Evolutionary conservation across 2,113 vertebrate genomes (phyloP).

Genomic region (Riparia riparia): DNA sequence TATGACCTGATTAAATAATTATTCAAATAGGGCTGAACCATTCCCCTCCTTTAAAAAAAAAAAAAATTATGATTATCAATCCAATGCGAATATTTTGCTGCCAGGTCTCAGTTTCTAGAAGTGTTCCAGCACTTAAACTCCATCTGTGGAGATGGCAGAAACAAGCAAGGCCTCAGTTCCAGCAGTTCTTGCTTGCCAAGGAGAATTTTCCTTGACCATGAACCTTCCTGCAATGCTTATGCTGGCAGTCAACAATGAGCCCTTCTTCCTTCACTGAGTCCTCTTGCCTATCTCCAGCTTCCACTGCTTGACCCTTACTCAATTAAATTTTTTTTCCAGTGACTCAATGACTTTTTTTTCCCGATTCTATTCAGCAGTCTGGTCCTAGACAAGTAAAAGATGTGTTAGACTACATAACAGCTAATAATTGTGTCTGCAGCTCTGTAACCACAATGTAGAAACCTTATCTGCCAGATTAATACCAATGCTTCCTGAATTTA

Average conservation of each 20-base stretch:
- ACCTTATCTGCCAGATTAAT: neutral
- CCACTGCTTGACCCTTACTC: neutral
- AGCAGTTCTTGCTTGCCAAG: neutral
- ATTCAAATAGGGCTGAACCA: neutral
- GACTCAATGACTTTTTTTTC: neutral
- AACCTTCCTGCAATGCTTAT: neutral
- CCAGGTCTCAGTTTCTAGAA: neutral
- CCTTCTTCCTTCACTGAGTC: neutral
- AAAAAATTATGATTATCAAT: neutral
- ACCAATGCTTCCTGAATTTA: neutral
- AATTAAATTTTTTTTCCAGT: neutral
- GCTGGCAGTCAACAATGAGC: neutral
- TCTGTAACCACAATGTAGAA: neutral
- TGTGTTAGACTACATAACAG: neutral
- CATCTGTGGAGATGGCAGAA: neutral
- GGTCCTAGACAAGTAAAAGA: neutral
- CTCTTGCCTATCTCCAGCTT: neutral
- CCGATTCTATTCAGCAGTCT: neutral
- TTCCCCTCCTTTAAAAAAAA: fast-evolving
- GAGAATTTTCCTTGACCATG: neutral
- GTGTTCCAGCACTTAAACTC: neutral
- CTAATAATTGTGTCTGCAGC: neutral
- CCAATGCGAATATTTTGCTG: neutral
- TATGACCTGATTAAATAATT: neutral
- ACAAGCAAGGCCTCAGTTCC: neutral